Evolutionary conservation across 2,797 vertebrate species (phyloP), one percentile per base, ranked within the genome.

Genomic region (Perodicticus potto): DNA sequence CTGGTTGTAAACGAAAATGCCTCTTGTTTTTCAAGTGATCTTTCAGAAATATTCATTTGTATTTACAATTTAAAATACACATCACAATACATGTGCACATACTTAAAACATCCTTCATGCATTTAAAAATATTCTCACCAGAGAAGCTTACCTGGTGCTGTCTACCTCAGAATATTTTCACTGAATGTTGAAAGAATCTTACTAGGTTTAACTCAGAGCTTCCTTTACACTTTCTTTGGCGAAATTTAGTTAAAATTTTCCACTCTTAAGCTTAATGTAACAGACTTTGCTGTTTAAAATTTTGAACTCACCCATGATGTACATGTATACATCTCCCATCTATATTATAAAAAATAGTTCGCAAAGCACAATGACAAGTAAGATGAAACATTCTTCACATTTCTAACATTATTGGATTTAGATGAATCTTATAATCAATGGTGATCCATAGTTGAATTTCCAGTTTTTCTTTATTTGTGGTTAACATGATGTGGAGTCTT

Each of bases 81-180:
- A 65, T 83, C 37, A 86, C 20, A 93, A 89, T 92, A 77, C 53
- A 61, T n/a, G 65, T 77, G 12, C 8, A 76, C 27, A 34, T 96
- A 95, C 78, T 83, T 91, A 89, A 95, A 96, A 89, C 32, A 80
- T 72, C 23, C 73, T 95, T 93, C 19, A 10, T 83, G 82, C 16
- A 45, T 95, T 98, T 96, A 90, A 94, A 96, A 97, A 95, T 93
- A 92, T 43, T 85, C 76, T 76, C 87, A 91, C 57, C 40, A 34
- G 57, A 86, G 67, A 95, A 92, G 40, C 32, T 57, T 40, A 80
- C 65, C n/a, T 19, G 91, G 25, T 43, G 70, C 34, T 94, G 43
- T 89, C 25, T 55, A 77, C 77, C 78, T 94, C 59, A 90, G 53
- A 93, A 93, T 29, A 89, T 85, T 95, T 92, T 95, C 67, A 74